Evolutionary conservation across 2,888 invertebrate species (phyloP).

Genomic region (Mythimna loreyi): DNA sequence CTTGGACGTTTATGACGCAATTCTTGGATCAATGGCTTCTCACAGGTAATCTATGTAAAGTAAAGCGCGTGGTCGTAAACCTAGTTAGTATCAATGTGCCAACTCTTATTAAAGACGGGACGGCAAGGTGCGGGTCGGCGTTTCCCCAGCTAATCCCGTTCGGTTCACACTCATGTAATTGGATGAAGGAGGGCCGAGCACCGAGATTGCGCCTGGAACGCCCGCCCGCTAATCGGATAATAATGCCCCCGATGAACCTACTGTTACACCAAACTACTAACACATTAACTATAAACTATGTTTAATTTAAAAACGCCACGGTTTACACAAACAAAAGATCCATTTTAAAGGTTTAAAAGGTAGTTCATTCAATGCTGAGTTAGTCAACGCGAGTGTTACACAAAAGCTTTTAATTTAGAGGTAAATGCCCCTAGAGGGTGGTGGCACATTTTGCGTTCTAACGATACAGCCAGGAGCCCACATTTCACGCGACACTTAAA

Average conservation of each 20-base stretch:
- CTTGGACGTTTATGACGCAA: conserved; percentile 39
- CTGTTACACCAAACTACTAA: conserved; percentile 68
- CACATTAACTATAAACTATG: conserved; percentile 54
- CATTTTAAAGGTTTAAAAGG: conserved; percentile 40
- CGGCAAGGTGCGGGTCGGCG: conserved; percentile 70
- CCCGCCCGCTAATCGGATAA: conserved; percentile 86
- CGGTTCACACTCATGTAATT: conserved; percentile 88
- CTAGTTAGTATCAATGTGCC: conserved; percentile 70
- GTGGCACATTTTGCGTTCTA: conserved; percentile 55
- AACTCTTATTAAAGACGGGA: conserved; percentile 63
- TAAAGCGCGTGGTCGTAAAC: conserved; percentile 55
- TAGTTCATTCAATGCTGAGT: conserved; percentile 62
- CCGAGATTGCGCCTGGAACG: conserved; percentile 84
- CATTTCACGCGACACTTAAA: conserved; percentile 55
- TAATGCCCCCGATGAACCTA: conserved; percentile 79
- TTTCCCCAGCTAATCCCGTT: conserved; percentile 82
- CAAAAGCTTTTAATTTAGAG: conserved; percentile 70
- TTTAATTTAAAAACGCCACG: conserved; percentile 36
- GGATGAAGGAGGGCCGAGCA: conserved; percentile 85
- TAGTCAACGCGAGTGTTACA: conserved; percentile 60
- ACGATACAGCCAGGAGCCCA: conserved; percentile 37
- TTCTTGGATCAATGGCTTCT: conserved; percentile 34
- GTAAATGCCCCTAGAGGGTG: conserved; percentile 64
- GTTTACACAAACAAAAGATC: conserved; percentile 18
- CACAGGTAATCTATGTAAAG: conserved; percentile 37